Evolutionary conservation across 2,888 invertebrate species (phyloP), one percentile per base, ranked within the genome.

Genomic region (Theretra japonica): DNA sequence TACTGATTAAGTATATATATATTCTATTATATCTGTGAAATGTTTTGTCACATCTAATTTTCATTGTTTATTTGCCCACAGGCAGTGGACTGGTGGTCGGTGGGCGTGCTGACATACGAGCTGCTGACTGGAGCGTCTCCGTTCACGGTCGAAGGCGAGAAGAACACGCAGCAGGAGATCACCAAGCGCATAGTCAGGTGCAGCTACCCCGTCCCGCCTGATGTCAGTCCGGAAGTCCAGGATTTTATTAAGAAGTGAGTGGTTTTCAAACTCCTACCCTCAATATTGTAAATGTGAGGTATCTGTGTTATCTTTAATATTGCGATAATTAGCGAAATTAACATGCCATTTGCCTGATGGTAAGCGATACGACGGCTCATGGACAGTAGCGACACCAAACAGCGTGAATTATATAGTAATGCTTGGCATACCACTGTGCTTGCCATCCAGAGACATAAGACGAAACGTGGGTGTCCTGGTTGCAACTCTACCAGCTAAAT

Each of bases 71-170:
- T 33, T 90, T 92, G 86, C 83, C 89, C 89, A 33, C 95, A 98
- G 97, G 98, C 98, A 69, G 99, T 99, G 7, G 99, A 99, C 94
- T 99, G 99, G 99, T 99, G 99, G 99, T 99, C 99, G 48, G 97
- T 99, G 8, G 99, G 99, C 8, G 99, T 99, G 2, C 94, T 99
- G 65, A 98, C 99, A 0, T 99, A 99, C 95, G 99, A 99, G 92
- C 96, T 99, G 60, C 94, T 99, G 71, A 99, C 99, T 0, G 99
- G 99, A 70, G 98, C 99, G 8, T 99, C 99, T 0, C 99, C 99
- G 3, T 99, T 99, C 92, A 99, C 99, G 11, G 98, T 99, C 0
- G 98, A 99, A 82, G 99, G 98, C 30, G 98, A 98, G 88, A 97
- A 96, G 86, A 99, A 99, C 90, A 97, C 97, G 1, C 99, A 99